A percentile compares a stretch with the other conserved stretches of the same genome.
Conservation (phyloP, 30 jellyfish, hydroid and myxozoan genomes). For the Morbakka virulenta region DNA sequence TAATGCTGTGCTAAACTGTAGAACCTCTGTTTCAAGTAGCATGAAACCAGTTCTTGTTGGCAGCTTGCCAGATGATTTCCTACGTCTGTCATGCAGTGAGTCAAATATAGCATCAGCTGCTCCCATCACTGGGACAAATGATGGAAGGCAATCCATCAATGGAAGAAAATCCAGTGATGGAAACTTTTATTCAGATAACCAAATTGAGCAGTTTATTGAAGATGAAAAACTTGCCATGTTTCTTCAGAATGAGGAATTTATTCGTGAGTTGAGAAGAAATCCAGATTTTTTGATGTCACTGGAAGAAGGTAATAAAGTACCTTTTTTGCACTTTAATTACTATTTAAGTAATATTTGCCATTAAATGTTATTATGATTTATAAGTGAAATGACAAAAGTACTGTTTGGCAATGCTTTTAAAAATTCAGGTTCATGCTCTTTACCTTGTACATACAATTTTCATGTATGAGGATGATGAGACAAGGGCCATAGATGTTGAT, state of each 20-base stretch:
- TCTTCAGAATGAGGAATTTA: slow-evolving; percentile 92
- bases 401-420: no score
- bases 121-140: neutral
- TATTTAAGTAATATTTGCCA: no score
- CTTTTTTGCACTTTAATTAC: neutral
- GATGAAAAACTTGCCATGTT: slow-evolving; percentile 93
- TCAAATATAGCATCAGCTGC: neutral
- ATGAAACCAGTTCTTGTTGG: slow-evolving; percentile 90
- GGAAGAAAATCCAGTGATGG: slow-evolving; percentile 6
- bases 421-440: no score
- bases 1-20: no score
- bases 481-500: no score
- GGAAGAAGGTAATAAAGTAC: slow-evolving; percentile 77
- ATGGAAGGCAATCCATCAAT: neutral
- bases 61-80: slow-evolving; percentile 70
- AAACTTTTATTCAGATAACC: slow-evolving; percentile 66
- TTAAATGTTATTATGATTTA: no score
- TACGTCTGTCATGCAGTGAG: slow-evolving; percentile 27
- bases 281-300: slow-evolving; percentile 83
- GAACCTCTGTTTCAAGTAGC: neutral
- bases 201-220: slow-evolving; percentile 84
- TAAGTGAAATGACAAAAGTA: no score
- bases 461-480: no score
- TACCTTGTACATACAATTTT: no score
- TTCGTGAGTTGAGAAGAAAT: slow-evolving; percentile 85